phyloP scores from a whole-genome alignment of 2,888 invertebrate genomes.

The Teleogryllus oceanicus region DNA sequence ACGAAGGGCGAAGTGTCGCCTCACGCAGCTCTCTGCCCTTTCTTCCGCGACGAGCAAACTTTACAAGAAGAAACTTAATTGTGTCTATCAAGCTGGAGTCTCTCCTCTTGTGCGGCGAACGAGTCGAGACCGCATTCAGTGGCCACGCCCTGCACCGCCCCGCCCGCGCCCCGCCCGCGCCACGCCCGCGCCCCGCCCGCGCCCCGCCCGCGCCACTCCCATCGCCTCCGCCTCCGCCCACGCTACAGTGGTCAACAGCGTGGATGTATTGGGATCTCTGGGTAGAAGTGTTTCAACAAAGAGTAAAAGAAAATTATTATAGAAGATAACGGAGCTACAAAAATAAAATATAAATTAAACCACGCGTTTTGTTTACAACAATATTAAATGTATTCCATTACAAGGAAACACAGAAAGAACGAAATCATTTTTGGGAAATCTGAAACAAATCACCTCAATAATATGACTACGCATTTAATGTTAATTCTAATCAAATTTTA shows the following conservation, averaged over 20 bases:
- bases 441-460: too few species aligned
- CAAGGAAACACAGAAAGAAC: too few species aligned
- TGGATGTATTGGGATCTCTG: too few species aligned
- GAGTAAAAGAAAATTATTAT: too few species aligned
- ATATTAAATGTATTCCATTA: too few species aligned
- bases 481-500: too few species aligned
- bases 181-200: not conserved
- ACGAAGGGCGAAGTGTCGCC: slow-evolving; percentile 1
- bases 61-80: slow-evolving; percentile 18
- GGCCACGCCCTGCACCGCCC: not conserved
- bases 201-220: not conserved
- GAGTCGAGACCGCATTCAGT: not conserved
- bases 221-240: not conserved
- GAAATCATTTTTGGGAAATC: too few species aligned
- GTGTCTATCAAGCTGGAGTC: not conserved
- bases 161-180: not conserved
- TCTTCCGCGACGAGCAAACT: not conserved
- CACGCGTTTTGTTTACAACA: too few species aligned
- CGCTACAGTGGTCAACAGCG: not conserved
- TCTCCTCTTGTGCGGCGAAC: not conserved
- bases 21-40: not conserved
- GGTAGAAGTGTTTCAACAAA: too few species aligned
- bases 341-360: too few species aligned
- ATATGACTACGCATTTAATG: too few species aligned
- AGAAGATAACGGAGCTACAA: too few species aligned